phyloP scores from a whole-genome alignment of 2,797 vertebrate species.

The Australoheros facetus region DNA sequence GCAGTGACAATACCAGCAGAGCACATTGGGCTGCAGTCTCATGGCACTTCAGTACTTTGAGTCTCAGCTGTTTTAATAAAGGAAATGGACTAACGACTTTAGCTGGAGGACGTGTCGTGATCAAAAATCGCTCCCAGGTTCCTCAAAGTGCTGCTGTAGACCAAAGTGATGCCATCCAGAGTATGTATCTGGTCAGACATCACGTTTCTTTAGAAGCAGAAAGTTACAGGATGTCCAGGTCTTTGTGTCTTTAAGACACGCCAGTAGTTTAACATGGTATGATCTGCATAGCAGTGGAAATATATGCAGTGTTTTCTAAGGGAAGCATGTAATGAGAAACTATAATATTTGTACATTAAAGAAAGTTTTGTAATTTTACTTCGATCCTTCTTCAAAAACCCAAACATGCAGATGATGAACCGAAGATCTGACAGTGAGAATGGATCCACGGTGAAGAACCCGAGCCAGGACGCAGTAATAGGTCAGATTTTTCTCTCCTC shows the following conservation, averaged over 20 bases:
- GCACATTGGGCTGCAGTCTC: background rate
- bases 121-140: background rate
- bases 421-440: conserved; percentile 81
- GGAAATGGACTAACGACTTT: background rate
- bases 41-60: background rate
- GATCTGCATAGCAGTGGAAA: background rate
- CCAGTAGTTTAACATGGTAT: background rate
- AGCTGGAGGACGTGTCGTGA: background rate
- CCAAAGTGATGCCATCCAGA: background rate
- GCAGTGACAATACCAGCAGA: background rate
- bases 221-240: background rate
- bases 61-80: background rate
- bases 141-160: background rate
- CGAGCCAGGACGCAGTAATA: conserved; percentile 84
- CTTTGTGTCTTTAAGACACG: background rate
- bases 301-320: background rate
- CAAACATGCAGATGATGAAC: conserved; percentile 77
- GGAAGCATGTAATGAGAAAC: background rate
- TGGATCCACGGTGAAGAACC: conserved; percentile 75
- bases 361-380: background rate
- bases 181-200: background rate
- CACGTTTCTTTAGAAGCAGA: background rate
- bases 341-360: no score
- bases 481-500: conserved; percentile 75
- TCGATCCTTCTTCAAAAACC: conserved; percentile 6